Evolutionary conservation across 2,797 vertebrate genomes (phyloP).

Genomic region (Liparis tanakae): DNA sequence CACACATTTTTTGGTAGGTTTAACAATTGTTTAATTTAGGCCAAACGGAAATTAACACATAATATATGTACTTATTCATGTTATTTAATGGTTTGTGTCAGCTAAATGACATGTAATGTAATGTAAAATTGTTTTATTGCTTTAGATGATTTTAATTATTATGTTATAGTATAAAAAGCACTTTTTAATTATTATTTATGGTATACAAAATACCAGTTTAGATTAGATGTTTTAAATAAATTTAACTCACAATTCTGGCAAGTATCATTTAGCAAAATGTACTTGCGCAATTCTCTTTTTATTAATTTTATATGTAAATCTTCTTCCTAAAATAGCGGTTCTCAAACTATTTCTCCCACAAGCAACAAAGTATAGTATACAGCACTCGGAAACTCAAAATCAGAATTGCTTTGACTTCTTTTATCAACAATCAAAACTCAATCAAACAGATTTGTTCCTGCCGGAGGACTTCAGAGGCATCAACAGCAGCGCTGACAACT

Average conservation of each 20-base stretch:
- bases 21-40: neutral
- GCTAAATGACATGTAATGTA: no score
- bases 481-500: slow-evolving; percentile 31
- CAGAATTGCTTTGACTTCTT: neutral
- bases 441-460: slow-evolving; percentile 15
- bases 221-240: neutral
- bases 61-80: neutral
- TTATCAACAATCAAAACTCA: slow-evolving; percentile 2
- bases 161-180: neutral
- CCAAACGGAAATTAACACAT: neutral
- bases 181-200: neutral
- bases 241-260: neutral
- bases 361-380: neutral
- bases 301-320: neutral
- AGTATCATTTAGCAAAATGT: neutral
- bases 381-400: neutral
- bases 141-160: neutral
- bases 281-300: neutral
- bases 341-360: slow-evolving; percentile 13
- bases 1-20: neutral
- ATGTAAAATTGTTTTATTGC: neutral
- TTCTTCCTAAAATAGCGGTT: neutral
- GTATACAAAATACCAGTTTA: neutral
- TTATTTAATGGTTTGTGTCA: neutral
- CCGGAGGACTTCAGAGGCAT: slow-evolving; percentile 5